Base-by-base conservation (phyloP, 2,888 invertebrate genomes). In the Cantharis rustica region DNA sequence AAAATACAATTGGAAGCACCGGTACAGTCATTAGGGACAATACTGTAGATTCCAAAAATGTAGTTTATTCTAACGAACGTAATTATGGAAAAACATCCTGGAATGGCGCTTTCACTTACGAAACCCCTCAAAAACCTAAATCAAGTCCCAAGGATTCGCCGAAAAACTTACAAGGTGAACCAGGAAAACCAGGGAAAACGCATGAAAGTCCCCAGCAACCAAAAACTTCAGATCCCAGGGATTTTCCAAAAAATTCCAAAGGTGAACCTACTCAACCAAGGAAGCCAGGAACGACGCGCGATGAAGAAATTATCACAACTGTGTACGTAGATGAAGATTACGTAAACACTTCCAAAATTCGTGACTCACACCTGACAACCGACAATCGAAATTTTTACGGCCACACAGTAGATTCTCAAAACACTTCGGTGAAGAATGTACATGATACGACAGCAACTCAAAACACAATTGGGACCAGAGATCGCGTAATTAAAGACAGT, bases 11-110 rank as follows among this genome's bases (percentile, higher is more conserved):
- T 61, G 87, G 87, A 61, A 85, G 85, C 15, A 84, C 73, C 79
- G 89, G 89, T 3, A 89, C 86, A 68, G 89, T 91, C 81, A 88
- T 90, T 81, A 88, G 89, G 83, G 90, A 90, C 81, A 84, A 89
- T 75, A 87, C 85, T 15, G 88, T 89, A 80, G 90, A 90, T 83
- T 81, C 83, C n/a, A 87, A 83, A 27, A 86, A 88, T 81, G 79
- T 86, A 26, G 80, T 88, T 68, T 88, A 85, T 81, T 87, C 88
- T 61, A 86, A 87, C 80, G 87, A 88, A 68, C 82, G 87, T 66
- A 86, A 85, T 75, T 88, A 88, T 79, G 88, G 87, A 62, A 89
- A 88, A 82, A 86, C 86, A 26, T 87, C 86, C 7, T 88, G 88
- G 88, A 88, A 88, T 80, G 88, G 88, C 20, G 79, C 86, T 75